A percentile compares a stretch with the other conserved stretches of the same genome.
Conservation (phyloP, 2,888 invertebrate genomes). For the Ametastegia equiseti region DNA sequence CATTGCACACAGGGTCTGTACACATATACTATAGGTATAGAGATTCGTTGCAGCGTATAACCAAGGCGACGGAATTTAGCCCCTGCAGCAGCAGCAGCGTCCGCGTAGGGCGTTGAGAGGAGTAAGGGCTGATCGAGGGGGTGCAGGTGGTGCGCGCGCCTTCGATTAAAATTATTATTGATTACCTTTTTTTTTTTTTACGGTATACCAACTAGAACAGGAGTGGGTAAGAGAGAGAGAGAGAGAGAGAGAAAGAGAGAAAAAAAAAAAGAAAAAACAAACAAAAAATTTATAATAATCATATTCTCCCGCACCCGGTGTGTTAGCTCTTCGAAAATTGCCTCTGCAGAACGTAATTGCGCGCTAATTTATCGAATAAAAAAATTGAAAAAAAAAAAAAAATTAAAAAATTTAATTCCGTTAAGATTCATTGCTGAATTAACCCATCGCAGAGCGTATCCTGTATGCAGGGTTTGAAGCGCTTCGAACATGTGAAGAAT, state of each 20-base stretch:
- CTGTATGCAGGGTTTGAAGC: too few species aligned
- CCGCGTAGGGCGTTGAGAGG: not conserved
- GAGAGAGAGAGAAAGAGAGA: not conserved
- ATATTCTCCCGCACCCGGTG: not conserved
- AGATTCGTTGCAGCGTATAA: not conserved
- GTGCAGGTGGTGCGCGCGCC: constrained; percentile 39
- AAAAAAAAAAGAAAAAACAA: not conserved
- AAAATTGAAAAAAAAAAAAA: too few species aligned
- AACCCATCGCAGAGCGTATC: too few species aligned
- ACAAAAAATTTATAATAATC: too few species aligned
- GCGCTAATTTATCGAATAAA: not conserved
- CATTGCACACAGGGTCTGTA: constrained; percentile 25
- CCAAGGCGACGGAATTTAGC: constrained; percentile 16
- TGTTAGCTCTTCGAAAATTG: not conserved
- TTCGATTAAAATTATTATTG: constrained; percentile 49
- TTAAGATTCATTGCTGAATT: not conserved
- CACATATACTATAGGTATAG: not conserved
- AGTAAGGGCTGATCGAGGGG: not conserved
- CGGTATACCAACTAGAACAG: too few species aligned
- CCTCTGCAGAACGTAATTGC: not conserved
- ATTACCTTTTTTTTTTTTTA: constrained; percentile 43
- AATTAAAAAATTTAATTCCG: too few species aligned
- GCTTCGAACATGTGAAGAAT: too few species aligned
- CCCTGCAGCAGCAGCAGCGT: not conserved
- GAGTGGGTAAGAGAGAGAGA: not conserved